A percentile compares a stretch with the other conserved stretches of the same genome.
phyloP scores from a whole-genome alignment of 1,140 invertebrate genomes.

The Charaxes varanes region DNA sequence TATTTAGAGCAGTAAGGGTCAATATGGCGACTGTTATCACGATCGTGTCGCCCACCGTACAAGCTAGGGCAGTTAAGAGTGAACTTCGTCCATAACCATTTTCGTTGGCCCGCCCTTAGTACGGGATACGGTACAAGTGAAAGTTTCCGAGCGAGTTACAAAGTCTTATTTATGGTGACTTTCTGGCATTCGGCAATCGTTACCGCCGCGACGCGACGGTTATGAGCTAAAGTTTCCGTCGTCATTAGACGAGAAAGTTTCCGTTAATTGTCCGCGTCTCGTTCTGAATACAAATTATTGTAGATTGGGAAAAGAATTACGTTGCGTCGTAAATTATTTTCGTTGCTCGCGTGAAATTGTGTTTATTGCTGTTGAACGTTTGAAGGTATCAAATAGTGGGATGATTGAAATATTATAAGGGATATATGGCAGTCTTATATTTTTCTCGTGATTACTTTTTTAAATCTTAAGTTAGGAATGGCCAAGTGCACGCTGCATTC shows the following conservation, averaged over 20 bases:
- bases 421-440: too few relatives aligned
- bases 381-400: too few relatives aligned
- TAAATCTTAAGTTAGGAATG: too few relatives aligned
- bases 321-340: too few relatives aligned
- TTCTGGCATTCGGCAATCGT: conserved; percentile 10
- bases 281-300: conserved; percentile 12
- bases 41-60: conserved; percentile 18
- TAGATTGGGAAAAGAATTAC: conserved; percentile 3
- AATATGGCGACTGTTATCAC: not conserved
- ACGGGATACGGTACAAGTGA: conserved; percentile 25
- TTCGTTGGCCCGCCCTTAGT: conserved; percentile 52
- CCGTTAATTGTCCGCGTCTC: conserved; percentile 10
- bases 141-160: conserved; percentile 21
- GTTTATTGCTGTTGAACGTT: too few relatives aligned
- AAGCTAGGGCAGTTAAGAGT: conserved; percentile 43
- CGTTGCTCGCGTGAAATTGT: too few relatives aligned
- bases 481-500: too few relatives aligned
- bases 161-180: conserved; percentile 16
- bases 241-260: conserved; percentile 6
- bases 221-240: conserved; percentile 7
- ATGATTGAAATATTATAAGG: too few relatives aligned
- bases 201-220: conserved; percentile 3
- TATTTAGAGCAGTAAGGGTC: conserved; percentile 1
- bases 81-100: conserved; percentile 66
- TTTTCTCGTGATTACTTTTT: too few relatives aligned